Evolutionary conservation across 2,113 vertebrate genomes (phyloP), one percentile per base, ranked within the genome.

Genomic region (Jaculus jaculus): DNA sequence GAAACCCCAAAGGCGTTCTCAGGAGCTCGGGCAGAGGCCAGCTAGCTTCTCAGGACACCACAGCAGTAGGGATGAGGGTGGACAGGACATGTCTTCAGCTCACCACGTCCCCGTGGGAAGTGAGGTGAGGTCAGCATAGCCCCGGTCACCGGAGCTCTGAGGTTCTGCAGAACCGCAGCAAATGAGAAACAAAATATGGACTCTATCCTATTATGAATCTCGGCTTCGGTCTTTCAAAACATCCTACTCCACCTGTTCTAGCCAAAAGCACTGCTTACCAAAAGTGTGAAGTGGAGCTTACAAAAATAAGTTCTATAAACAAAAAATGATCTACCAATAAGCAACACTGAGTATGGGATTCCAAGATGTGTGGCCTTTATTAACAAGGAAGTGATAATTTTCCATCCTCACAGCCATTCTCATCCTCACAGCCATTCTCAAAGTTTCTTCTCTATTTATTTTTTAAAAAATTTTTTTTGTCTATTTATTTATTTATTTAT

Each of bases 111-210:
- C 11, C 78, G 24, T 68, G 66, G 12, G 61, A 71, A 71, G 24
- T 9, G 2, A 47, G 32, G 24, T 0, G 2, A 9, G 32, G 39
- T 28, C 32, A 77, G 58, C 37, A 42, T 42, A 21, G 0, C 0
- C 32, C 7, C 20, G 0, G 8, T 2, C 51, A 2, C 18, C 0
- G n/a, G 69, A 60, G 77, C 15, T 9, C 34, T 7, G 24, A 3
- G 0, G 7, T 68, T 51, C 26, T 18, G 18, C 10, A 54, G 42
- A 54, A 32, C 58, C 51, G 82, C 3, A 24, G 2, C 34, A 6
- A 58, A 68, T 66, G 61, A 65, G 42, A 42, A 37, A n/a, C 23
- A 28, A 75, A 65, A 13, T 6, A 32, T 24, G 58, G 11, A 16
- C 24, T 32, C 7, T 7, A 7, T 61, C 78, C 24, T 32, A 10